A percentile compares a stretch with the other conserved stretches of the same genome.
Evolutionary conservation across 2,888 invertebrate genomes (phyloP).

Genomic region (Parelbella ahira): DNA sequence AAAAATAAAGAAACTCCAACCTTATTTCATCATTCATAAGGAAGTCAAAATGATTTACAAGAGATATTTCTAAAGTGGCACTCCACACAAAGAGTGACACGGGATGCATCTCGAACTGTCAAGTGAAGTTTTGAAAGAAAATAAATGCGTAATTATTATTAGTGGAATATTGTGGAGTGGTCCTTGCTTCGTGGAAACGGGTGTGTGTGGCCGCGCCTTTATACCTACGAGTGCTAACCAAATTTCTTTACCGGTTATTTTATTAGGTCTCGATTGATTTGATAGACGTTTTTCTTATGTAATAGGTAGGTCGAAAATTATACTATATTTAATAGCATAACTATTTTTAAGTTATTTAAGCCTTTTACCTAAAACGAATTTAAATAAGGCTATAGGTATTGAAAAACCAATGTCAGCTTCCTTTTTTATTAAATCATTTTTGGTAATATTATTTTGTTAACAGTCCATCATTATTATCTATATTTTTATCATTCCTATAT

Average conservation of each 20-base stretch:
- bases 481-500: too few relatives aligned
- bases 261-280: constrained; percentile 5
- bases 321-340: too few relatives aligned
- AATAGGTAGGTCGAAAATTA: too few relatives aligned
- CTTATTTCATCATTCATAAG: constrained; percentile 32
- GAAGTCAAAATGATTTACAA: constrained; percentile 11
- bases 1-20: constrained; percentile 32
- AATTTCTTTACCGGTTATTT: constrained; percentile 8
- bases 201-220: constrained; percentile 57
- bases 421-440: too few relatives aligned
- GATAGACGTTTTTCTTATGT: constrained; percentile 6
- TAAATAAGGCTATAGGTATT: too few relatives aligned
- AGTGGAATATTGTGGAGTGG: constrained; percentile 53
- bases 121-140: constrained; percentile 67
- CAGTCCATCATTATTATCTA: too few relatives aligned
- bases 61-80: constrained; percentile 36
- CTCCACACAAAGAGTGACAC: constrained; percentile 60
- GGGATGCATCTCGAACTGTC: constrained; percentile 68
- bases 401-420: too few relatives aligned
- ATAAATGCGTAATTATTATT: constrained; percentile 71
- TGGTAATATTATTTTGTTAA: too few relatives aligned
- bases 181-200: constrained; percentile 45
- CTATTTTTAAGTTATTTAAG: too few relatives aligned
- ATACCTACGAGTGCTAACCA: constrained; percentile 39
- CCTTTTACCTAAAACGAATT: too few relatives aligned